Base-by-base conservation (phyloP, 2,888 invertebrate genomes). In the Ganaspis brasiliensis region DNA sequence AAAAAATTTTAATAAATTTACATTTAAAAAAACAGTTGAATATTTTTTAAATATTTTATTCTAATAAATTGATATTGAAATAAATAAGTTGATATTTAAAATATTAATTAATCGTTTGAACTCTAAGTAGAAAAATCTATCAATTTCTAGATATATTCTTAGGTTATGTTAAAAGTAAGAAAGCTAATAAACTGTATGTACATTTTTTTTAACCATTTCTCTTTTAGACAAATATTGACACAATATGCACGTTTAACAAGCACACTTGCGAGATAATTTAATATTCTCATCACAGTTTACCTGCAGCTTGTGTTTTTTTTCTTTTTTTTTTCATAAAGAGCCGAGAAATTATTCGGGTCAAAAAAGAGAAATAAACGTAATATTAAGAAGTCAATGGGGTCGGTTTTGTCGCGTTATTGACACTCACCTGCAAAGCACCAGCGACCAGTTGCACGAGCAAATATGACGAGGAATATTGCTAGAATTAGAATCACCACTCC, bases 381-480 rank as follows among this genome's bases (percentile, higher is more conserved):
- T 40, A 24, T 63, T 10, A 63, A 63, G 12, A 45, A 63, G n/a
- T 63, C 12, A 21, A 40, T 24, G 6, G 12, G 19, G n/a, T 21
- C 6, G 21, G 14, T 72, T n/a, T 49, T 21, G n/a, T 71, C 49
- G 5, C 49, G 49, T 49, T 26, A 70, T 52, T 12, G 31, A 35
- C 73, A 94, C 96, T 95, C 92, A 97, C 97, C 96, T 91, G 95
- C 95, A 91, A 97, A 97, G 92, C 97, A 97, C 96, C 97, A 97
- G 91, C 96, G 93, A 87, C 96, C 96, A 79, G 96, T 96, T 79
- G 95, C 95, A 86, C 96, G 95, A 72, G 97, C 97, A 88, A 95
- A 95, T 79, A 96, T 94, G 71, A 95, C 91, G 82, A 96, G 92
- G 87, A 94, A 94, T 5, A 95, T 91, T 26, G 94, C 92, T 24